These are phyloP conservation scores for Platalea minor DNA, from an alignment of 2,797 vertebrate species.

Conservation along the genomic window DNA sequence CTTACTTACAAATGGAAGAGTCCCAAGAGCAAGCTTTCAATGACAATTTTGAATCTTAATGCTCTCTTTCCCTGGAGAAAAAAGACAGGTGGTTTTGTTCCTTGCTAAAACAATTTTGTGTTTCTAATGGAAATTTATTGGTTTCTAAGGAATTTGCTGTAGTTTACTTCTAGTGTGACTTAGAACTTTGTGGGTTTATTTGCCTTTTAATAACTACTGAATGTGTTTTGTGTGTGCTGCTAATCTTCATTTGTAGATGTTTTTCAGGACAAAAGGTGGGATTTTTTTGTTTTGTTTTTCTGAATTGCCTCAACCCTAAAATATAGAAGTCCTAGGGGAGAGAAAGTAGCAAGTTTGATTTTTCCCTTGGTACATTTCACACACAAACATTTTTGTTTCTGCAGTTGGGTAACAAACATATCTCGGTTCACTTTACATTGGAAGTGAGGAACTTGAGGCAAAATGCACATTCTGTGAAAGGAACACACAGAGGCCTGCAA, in stretches of 20 bases:
- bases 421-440: background rate
- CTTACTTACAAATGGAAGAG: background rate
- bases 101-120: background rate
- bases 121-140: background rate
- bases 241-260: background rate
- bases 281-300: background rate
- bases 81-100: background rate
- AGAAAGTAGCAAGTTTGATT: background rate
- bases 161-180: background rate
- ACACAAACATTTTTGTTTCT: background rate
- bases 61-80: background rate
- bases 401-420: background rate
- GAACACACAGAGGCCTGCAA: background rate
- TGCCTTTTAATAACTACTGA: background rate
- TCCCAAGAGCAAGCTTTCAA: background rate
- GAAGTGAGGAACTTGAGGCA: background rate
- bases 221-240: background rate
- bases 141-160: background rate
- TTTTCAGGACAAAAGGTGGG: background rate
- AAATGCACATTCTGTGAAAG: background rate
- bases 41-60: background rate
- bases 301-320: background rate
- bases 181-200: background rate
- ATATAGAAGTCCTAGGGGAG: background rate
- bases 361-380: background rate